Conservation (phyloP, 2,888 invertebrate genomes). For the Leptopilina myrica region DNA sequence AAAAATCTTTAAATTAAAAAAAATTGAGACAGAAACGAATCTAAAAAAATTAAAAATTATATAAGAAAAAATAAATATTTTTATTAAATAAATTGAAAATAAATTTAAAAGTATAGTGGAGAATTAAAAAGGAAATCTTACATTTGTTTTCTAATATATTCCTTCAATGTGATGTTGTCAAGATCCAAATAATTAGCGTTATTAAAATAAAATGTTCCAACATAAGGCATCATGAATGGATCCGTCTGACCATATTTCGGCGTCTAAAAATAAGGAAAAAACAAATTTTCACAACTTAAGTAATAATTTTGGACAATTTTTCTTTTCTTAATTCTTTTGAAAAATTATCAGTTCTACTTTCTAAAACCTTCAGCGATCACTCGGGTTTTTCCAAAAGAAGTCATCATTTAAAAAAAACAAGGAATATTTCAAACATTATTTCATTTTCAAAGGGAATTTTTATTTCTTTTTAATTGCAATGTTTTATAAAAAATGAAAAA, state of each 20-base stretch:
- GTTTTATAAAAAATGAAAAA: no score
- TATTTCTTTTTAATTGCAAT: no score
- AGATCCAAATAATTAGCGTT: conserved; percentile 79
- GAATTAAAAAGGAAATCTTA: conserved; percentile 77
- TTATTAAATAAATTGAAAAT: no score
- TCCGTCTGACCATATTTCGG: conserved; percentile 70
- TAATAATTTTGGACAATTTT: not conserved
- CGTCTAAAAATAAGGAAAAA: conserved; percentile 63
- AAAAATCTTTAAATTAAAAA: no score
- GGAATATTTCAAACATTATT: not conserved
- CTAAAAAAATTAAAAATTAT: no score
- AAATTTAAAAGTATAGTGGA: no score
- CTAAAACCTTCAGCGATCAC: conserved; percentile 50
- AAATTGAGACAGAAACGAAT: no score
- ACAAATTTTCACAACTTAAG: not conserved
- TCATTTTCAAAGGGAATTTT: not conserved
- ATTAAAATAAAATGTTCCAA: conserved; percentile 82
- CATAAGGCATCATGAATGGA: conserved; percentile 78
- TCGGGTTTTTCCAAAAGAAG: conserved; percentile 55
- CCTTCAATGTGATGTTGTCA: conserved; percentile 85
- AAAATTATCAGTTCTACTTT: conserved; percentile 61
- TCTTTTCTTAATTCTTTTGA: not conserved
- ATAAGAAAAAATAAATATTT: no score
- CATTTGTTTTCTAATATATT: conserved; percentile 94
- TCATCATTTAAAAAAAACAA: conserved; percentile 31